Percentiles rank a stretch among this genome's conserved stretches.
These are phyloP conservation scores for Mesocricetus auratus DNA, from an alignment of 2,113 vertebrate genomes.

Conservation along the genomic window DNA sequence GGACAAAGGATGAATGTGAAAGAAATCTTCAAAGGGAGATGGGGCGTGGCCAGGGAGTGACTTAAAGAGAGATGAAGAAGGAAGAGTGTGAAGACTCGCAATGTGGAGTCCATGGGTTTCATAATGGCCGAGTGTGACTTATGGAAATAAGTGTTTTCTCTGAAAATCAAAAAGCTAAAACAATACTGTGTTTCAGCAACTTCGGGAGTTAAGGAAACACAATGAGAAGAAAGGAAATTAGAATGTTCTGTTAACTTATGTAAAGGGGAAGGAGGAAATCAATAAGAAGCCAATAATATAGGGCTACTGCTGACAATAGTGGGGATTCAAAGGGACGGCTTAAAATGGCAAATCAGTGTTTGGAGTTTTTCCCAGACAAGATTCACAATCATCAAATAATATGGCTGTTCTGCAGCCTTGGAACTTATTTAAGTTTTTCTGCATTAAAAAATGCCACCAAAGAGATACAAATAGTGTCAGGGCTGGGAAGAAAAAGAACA, in stretches of 20 bases:
- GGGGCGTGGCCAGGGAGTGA: not conserved
- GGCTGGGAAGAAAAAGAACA: constrained; percentile 60
- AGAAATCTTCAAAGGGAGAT: not conserved
- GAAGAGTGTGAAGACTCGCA: not conserved
- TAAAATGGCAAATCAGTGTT: constrained; percentile 81
- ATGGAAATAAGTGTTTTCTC: not conserved
- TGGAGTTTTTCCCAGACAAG: constrained; percentile 80
- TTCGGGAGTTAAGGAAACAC: not conserved
- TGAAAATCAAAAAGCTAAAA: constrained; percentile 34
- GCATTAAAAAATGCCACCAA: constrained; percentile 68
- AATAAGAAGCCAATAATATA: constrained; percentile 75
- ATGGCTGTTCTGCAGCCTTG: constrained; percentile 71
- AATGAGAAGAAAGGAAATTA: constrained; percentile 27
- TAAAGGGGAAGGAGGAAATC: constrained; percentile 60
- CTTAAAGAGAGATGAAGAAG: constrained; percentile 15
- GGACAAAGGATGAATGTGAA: not conserved
- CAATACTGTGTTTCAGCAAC: not conserved
- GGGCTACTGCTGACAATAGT: constrained; percentile 66
- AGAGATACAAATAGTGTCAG: constrained; percentile 75
- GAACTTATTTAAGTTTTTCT: constrained; percentile 80
- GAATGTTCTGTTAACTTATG: constrained; percentile 58
- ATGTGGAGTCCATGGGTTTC: not conserved
- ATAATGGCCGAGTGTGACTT: not conserved
- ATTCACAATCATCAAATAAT: constrained; percentile 78
- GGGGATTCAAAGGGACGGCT: constrained; percentile 78